These are phyloP conservation scores for Polypedilum vanderplanki DNA, from an alignment of 1,140 invertebrate species.

Conservation along the genomic window DNA sequence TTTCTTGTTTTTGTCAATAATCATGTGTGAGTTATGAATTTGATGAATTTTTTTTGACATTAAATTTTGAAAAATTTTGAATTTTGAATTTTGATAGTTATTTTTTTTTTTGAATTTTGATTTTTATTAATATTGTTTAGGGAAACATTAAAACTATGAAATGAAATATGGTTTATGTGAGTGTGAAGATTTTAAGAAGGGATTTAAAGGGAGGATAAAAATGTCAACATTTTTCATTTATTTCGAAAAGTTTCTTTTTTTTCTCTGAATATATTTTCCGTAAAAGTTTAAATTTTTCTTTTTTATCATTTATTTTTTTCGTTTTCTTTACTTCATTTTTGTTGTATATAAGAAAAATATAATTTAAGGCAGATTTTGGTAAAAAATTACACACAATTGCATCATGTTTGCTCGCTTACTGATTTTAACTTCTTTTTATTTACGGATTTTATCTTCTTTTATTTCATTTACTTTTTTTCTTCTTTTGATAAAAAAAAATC, in stretches of 20 bases:
- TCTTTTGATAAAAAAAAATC: conserved; percentile 30
- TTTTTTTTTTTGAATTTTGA: conserved; percentile 23
- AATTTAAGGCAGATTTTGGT: conserved; percentile 62
- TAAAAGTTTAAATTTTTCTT: conserved; percentile 35
- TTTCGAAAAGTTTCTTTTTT: conserved; percentile 35
- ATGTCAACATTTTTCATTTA: conserved; percentile 17
- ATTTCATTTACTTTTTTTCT: not conserved
- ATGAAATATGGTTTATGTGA: not conserved
- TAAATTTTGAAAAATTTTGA: conserved; percentile 27
- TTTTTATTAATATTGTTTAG: not conserved
- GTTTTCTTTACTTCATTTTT: conserved; percentile 29
- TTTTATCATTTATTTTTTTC: conserved; percentile 30
- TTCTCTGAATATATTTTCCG: conserved; percentile 40
- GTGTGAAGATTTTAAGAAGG: not conserved
- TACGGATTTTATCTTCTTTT: conserved; percentile 33
- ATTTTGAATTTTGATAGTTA: conserved; percentile 35
- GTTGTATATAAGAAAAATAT: conserved; percentile 50
- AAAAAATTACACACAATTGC: conserved; percentile 53
- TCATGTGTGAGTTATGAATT: conserved; percentile 3
- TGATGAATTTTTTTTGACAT: conserved; percentile 25
- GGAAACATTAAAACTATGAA: conserved; percentile 3
- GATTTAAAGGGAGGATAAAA: not conserved
- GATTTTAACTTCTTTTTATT: conserved; percentile 33
- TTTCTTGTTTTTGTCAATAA: not conserved
- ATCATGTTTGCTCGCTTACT: conserved; percentile 41